These are phyloP conservation scores for Apamea crenata DNA, from an alignment of 2,888 invertebrate genomes.

Conservation along the genomic window DNA sequence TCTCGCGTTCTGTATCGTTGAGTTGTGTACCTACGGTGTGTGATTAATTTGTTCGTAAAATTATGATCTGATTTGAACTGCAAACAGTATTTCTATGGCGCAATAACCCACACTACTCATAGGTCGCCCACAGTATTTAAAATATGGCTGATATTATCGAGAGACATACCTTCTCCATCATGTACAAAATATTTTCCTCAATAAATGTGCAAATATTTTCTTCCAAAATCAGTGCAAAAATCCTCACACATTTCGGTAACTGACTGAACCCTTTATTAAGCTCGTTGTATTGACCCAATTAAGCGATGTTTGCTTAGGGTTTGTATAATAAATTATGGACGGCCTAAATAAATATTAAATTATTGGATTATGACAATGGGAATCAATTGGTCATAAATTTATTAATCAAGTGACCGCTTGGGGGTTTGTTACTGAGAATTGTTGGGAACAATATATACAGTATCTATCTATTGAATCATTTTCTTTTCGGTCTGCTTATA, in stretches of 20 bases:
- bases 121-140: background rate
- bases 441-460: background rate
- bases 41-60: too few relatives aligned
- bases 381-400: conserved; percentile 55
- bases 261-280: conserved; percentile 38
- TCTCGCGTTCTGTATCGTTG: background rate
- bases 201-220: conserved; percentile 16
- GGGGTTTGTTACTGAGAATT: background rate
- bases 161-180: background rate
- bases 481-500: background rate
- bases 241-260: conserved; percentile 33
- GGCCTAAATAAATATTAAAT: conserved; percentile 60
- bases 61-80: background rate
- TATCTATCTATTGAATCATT: background rate
- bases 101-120: background rate
- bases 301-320: conserved; percentile 56
- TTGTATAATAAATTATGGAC: conserved; percentile 53
- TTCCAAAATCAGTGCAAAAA: conserved; percentile 21
- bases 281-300: conserved; percentile 52
- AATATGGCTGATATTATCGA: background rate
- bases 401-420: conserved; percentile 27
- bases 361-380: conserved; percentile 51
- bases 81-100: background rate
- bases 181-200: background rate
- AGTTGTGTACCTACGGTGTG: background rate